Conservation (phyloP, 2,797 vertebrate species). For the Antrozous pallidus region DNA sequence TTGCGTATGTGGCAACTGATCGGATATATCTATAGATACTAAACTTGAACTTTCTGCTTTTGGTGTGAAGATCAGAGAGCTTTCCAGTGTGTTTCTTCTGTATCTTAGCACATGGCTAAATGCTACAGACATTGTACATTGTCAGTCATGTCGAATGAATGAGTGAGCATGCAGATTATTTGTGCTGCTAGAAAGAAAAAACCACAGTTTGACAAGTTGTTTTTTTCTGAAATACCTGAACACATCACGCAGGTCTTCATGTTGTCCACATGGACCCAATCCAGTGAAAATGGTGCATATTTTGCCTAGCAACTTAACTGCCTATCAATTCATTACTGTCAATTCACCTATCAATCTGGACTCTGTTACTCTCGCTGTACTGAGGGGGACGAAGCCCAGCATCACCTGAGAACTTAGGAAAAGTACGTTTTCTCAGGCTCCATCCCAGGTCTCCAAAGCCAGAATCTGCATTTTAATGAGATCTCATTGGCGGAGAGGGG, state of each 20-base stretch:
- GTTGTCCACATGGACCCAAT: not conserved
- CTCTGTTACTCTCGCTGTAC: not conserved
- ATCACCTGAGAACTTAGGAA: not conserved
- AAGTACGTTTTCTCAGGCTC: not conserved
- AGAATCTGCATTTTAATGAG: constrained; percentile 44
- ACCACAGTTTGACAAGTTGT: not conserved
- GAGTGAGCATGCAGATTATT: not conserved
- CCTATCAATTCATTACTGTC: not conserved
- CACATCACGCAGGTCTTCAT: not conserved
- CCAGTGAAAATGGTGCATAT: not conserved
- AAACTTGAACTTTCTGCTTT: not conserved
- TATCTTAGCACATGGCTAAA: not conserved
- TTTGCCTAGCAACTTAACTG: not conserved
- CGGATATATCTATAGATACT: accelerated
- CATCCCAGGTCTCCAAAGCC: not conserved
- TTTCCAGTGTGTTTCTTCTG: not conserved
- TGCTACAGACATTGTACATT: no score
- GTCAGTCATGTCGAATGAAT: not conserved
- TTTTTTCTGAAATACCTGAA: not conserved
- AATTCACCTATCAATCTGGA: not conserved
- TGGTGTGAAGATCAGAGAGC: not conserved
- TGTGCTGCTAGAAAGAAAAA: not conserved
- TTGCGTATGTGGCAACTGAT: no score
- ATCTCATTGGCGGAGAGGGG: no score
- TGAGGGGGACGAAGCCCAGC: not conserved